phyloP scores from a whole-genome alignment of 1,140 invertebrate genomes.

The Ips typographus region DNA sequence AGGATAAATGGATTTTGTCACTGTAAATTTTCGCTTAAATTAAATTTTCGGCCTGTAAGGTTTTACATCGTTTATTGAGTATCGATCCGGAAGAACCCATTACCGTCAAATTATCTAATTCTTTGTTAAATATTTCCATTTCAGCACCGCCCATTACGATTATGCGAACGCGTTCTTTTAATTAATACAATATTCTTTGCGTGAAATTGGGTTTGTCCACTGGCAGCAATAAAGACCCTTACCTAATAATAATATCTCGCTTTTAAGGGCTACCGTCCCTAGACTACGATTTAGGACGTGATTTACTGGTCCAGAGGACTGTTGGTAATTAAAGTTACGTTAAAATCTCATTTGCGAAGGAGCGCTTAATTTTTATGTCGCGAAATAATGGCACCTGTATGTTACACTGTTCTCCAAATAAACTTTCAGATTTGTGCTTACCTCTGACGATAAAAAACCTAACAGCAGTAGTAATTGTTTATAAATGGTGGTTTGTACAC shows the following conservation, averaged over 20 bases:
- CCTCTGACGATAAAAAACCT: too few species aligned
- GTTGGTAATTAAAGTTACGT: slow-evolving; percentile 22
- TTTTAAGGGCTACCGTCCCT: slow-evolving; percentile 20
- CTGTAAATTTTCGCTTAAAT: slow-evolving; percentile 26
- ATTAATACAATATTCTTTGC: slow-evolving; percentile 8
- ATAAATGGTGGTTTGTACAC: too few species aligned
- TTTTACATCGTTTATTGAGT: slow-evolving; percentile 2
- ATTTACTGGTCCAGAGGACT: slow-evolving; percentile 20
- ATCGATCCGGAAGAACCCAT: too few species aligned
- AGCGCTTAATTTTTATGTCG: slow-evolving; percentile 1
- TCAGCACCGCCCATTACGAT: too few species aligned
- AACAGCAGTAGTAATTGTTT: too few species aligned
- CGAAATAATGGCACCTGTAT: not conserved
- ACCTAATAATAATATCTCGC: slow-evolving; percentile 11
- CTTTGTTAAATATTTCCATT: too few species aligned
- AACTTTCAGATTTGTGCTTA: too few species aligned
- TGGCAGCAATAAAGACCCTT: slow-evolving; percentile 12
- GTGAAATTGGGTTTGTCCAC: slow-evolving; percentile 26
- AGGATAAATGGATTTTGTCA: slow-evolving; percentile 39
- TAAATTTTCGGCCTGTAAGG: slow-evolving; percentile 21
- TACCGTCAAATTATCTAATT: too few species aligned
- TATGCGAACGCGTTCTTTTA: not conserved
- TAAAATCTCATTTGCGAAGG: slow-evolving; percentile 18
- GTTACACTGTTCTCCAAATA: too few species aligned
- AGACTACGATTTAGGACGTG: slow-evolving; percentile 15